These are phyloP conservation scores for Ophion obscuratus DNA, from an alignment of 2,888 invertebrate species.

Conservation along the genomic window DNA sequence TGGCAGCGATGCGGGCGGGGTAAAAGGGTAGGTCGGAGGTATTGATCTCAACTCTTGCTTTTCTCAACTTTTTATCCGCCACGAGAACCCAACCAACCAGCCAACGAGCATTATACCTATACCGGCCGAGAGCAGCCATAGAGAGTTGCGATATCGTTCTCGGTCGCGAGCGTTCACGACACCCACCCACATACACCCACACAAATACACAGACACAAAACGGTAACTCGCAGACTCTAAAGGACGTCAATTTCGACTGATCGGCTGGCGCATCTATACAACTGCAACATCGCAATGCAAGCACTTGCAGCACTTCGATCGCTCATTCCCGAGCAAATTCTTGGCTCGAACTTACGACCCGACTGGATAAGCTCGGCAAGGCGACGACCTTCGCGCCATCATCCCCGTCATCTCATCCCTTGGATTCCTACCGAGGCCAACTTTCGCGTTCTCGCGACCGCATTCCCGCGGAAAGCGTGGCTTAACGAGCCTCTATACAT, in stretches of 20 bases:
- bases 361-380: conserved; percentile 70
- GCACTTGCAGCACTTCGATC: conserved; percentile 80
- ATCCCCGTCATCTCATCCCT: conserved; percentile 37
- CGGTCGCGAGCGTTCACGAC: conserved; percentile 62
- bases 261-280: conserved; percentile 67
- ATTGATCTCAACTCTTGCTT: conserved; percentile 84
- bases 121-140: conserved; percentile 68
- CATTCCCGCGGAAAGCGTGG: conserved; percentile 71
- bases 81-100: conserved; percentile 75
- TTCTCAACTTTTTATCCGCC: conserved; percentile 83
- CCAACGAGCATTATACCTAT: conserved; percentile 66
- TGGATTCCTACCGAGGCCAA: conserved; percentile 21
- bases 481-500: conserved; percentile 75
- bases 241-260: conserved; percentile 70
- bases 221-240: conserved; percentile 48
- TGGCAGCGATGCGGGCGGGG: conserved; percentile 71
- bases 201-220: background rate
- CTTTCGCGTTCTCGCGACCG: conserved; percentile 54
- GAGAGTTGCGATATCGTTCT: conserved; percentile 65
- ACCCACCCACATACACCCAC: background rate
- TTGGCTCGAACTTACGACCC: conserved; percentile 81
- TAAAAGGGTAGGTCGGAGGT: conserved; percentile 80
- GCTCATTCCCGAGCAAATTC: conserved; percentile 82
- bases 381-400: conserved; percentile 8
- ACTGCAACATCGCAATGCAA: conserved; percentile 67